A percentile compares a stretch with the other conserved stretches of the same genome.
These are phyloP conservation scores for Hyperoplus lanceolatus DNA, from an alignment of 2,797 vertebrate species.

Conservation along the genomic window DNA sequence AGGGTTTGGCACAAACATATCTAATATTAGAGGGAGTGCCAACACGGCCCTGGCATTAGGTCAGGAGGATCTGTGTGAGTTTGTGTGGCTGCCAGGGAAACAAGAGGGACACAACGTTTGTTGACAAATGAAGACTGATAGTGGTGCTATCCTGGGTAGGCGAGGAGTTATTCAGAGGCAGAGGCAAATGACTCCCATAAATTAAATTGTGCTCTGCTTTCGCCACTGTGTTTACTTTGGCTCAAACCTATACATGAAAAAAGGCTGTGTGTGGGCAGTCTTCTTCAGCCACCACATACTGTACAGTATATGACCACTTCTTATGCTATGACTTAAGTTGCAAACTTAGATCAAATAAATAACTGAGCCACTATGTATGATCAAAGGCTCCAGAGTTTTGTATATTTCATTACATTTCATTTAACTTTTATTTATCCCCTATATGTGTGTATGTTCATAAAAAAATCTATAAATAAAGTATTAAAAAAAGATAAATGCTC, in stretches of 20 bases:
- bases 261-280: too few relatives aligned
- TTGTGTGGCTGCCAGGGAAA: conserved; percentile 38
- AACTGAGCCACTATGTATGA: neutral
- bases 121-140: conserved; percentile 47
- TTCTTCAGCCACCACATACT: neutral
- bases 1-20: conserved; percentile 5
- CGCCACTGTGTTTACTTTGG: neutral
- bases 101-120: conserved; percentile 13
- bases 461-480: too few relatives aligned
- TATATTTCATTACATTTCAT: too few relatives aligned
- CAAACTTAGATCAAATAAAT: neutral
- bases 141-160: conserved; percentile 5
- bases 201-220: conserved; percentile 21
- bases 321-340: neutral
- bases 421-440: too few relatives aligned
- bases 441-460: too few relatives aligned
- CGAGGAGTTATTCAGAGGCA: conserved; percentile 9
- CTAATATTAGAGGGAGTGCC: conserved; percentile 35
- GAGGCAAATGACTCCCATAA: conserved; percentile 27
- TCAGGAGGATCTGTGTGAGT: conserved; percentile 24
- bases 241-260: neutral
- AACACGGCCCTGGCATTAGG: conserved; percentile 16
- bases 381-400: too few relatives aligned
- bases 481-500: too few relatives aligned
- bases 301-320: neutral